Percentiles rank a stretch among this genome's conserved stretches.
Conservation (phyloP, 2,797 vertebrate genomes). For the Urosaurus nigricauda region DNA sequence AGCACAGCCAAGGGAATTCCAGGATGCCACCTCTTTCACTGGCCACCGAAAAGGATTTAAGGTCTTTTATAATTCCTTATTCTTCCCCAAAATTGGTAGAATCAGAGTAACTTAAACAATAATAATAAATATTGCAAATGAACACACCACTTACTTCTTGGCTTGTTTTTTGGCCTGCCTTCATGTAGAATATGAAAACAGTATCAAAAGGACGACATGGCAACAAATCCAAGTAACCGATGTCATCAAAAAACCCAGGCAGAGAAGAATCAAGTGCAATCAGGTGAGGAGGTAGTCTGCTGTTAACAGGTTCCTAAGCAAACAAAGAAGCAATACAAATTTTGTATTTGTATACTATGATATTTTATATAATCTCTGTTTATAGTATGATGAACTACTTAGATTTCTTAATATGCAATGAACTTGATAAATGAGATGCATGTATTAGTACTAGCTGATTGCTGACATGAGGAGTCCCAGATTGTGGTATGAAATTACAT, state of each 20-base stretch:
- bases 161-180: constrained; percentile 90
- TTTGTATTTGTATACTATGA: background rate
- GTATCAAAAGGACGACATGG: constrained; percentile 90
- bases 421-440: constrained; percentile 19
- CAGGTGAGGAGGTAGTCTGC: constrained; percentile 89
- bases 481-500: background rate
- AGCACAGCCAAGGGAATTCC: background rate
- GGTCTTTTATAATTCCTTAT: background rate
- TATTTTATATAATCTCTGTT: background rate
- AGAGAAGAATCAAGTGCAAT: constrained; percentile 90
- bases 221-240: constrained; percentile 89
- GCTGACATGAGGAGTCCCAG: background rate
- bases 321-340: constrained; percentile 23
- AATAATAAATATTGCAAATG: background rate
- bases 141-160: constrained; percentile 84
- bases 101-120: background rate
- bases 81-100: background rate
- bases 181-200: constrained; percentile 93
- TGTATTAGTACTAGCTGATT: background rate
- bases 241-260: constrained; percentile 90
- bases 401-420: background rate
- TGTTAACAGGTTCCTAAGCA: constrained; percentile 89
- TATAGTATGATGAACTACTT: background rate
- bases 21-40: background rate
- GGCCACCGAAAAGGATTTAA: background rate